phyloP scores from a whole-genome alignment of 64 coral and sea anemone species.

The Dendronephthya gigantea region DNA sequence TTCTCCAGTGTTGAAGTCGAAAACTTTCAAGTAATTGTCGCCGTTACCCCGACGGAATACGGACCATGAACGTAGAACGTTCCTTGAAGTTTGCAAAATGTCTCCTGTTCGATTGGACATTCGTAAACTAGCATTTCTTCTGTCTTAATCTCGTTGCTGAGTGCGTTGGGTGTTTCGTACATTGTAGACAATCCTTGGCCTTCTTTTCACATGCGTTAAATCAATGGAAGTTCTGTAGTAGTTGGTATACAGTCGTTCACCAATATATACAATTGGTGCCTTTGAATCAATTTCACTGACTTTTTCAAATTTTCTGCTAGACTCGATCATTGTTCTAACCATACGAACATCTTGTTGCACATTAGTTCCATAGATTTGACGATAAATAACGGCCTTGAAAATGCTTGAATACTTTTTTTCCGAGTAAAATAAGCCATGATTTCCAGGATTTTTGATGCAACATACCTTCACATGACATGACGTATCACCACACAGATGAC shows the following conservation, averaged over 20 bases:
- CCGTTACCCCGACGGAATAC: constrained; percentile 48
- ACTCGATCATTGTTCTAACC: constrained; percentile 51
- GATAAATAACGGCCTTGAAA: constrained; percentile 2
- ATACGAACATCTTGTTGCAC: constrained; percentile 55
- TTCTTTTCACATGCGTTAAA: constrained; percentile 24
- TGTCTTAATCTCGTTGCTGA: background rate
- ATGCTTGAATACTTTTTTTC: background rate
- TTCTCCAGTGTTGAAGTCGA: constrained; percentile 48
- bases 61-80: constrained; percentile 25
- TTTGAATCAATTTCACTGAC: constrained; percentile 62
- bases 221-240: constrained; percentile 62
- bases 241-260: constrained; percentile 66
- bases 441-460: too few relatives aligned
- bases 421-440: background rate
- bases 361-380: constrained; percentile 22
- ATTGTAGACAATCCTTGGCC: constrained; percentile 58
- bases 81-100: background rate
- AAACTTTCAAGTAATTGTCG: constrained; percentile 47
- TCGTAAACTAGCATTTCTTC: constrained; percentile 60
- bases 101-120: constrained; percentile 64
- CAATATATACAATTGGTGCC: constrained; percentile 67
- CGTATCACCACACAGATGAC: background rate
- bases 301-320: constrained; percentile 45
- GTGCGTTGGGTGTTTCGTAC: background rate
- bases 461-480: background rate